These are phyloP conservation scores for Agrochola lota DNA, from an alignment of 2,888 invertebrate genomes.

Conservation along the genomic window DNA sequence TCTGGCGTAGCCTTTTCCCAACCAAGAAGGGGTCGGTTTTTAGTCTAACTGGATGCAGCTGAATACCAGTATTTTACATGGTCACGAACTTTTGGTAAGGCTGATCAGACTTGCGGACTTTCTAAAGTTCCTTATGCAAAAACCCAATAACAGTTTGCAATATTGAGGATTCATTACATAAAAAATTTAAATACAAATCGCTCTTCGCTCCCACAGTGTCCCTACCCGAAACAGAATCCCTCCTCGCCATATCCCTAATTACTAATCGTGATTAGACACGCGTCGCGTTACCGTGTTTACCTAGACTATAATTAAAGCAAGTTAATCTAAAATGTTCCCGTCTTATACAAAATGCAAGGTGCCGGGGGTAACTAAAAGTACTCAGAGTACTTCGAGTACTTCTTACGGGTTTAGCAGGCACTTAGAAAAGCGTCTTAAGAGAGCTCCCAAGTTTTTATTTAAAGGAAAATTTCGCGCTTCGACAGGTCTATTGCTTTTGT, in stretches of 20 bases:
- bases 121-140: not conserved
- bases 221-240: slow-evolving; percentile 53
- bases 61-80: too few species aligned
- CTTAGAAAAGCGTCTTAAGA: slow-evolving; percentile 59
- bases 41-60: too few species aligned
- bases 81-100: too few species aligned
- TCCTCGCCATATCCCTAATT: slow-evolving; percentile 81
- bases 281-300: slow-evolving; percentile 81
- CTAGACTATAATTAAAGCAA: slow-evolving; percentile 87
- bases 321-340: slow-evolving; percentile 85
- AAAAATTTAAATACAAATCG: slow-evolving; percentile 5
- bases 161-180: not conserved
- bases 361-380: slow-evolving; percentile 61
- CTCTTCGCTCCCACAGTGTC: slow-evolving; percentile 50
- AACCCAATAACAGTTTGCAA: not conserved
- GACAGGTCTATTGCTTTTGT: slow-evolving; percentile 47
- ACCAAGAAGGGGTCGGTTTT: not conserved
- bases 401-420: slow-evolving; percentile 62
- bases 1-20: not conserved
- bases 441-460: slow-evolving; percentile 58
- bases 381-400: slow-evolving; percentile 52
- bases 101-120: too few species aligned
- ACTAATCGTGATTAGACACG: slow-evolving; percentile 88
- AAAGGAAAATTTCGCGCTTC: slow-evolving; percentile 52
- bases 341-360: slow-evolving; percentile 88